These are phyloP conservation scores for Sarcoramphus papa DNA, from an alignment of 2,797 vertebrate species.

Conservation along the genomic window DNA sequence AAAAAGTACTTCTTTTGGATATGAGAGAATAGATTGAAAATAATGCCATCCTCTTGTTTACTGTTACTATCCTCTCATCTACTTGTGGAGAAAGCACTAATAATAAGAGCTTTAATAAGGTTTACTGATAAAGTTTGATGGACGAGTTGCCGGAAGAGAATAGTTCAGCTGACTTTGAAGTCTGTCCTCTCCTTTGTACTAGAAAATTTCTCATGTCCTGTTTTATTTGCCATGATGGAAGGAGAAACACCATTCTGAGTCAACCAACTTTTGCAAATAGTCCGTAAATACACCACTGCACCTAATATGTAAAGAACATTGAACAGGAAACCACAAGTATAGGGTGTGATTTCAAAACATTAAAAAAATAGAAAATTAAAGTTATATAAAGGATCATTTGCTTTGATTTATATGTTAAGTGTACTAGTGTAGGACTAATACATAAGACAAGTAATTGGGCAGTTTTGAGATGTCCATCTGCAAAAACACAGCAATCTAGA, in stretches of 20 bases:
- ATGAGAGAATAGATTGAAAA: background rate
- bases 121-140: background rate
- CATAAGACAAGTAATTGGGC: background rate
- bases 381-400: background rate
- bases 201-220: background rate
- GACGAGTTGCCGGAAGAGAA: background rate
- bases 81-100: background rate
- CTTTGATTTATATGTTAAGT: background rate
- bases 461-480: background rate
- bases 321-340: background rate
- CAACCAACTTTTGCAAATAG: background rate
- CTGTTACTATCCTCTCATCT: background rate
- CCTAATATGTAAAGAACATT: background rate
- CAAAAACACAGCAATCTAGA: background rate
- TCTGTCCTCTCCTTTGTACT: background rate
- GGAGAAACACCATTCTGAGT: background rate
- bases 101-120: background rate
- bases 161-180: background rate
- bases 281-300: background rate
- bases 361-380: background rate
- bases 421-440: background rate
- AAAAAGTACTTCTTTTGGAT: background rate
- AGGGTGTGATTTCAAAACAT: background rate
- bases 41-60: background rate
- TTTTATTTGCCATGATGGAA: background rate